phyloP scores from a whole-genome alignment of 2,113 vertebrate species.

The Labrus mixtus region DNA sequence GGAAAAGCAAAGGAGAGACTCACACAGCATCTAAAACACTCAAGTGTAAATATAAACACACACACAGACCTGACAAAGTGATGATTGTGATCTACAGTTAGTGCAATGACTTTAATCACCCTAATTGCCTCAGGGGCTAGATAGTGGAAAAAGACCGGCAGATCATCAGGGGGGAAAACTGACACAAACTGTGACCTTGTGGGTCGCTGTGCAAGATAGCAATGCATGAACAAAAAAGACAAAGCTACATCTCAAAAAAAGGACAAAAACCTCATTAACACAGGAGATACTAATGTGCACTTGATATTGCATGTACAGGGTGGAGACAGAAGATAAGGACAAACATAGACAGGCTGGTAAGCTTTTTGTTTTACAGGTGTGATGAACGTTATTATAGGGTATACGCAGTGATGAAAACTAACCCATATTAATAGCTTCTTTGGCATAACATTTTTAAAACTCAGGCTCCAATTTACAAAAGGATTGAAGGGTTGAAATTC shows the following conservation, averaged over 20 bases:
- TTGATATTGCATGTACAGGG: not conserved
- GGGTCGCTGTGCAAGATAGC: not conserved
- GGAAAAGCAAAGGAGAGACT: not conserved
- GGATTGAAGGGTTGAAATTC: not conserved
- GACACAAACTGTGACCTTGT: not conserved
- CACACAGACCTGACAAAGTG: conserved; percentile 32
- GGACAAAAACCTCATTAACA: not conserved
- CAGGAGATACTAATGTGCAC: not conserved
- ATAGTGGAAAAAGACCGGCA: conserved; percentile 6
- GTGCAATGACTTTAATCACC: conserved; percentile 20
- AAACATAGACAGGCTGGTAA: too few relatives aligned
- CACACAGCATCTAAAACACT: not conserved
- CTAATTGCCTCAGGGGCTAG: conserved; percentile 39
- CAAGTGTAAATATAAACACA: conserved; percentile 3
- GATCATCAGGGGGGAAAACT: conserved; percentile 1
- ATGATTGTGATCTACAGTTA: conserved; percentile 32
- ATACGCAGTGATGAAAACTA: not conserved
- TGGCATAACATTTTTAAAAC: not conserved
- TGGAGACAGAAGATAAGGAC: not conserved
- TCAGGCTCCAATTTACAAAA: too few relatives aligned
- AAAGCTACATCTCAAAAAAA: not conserved
- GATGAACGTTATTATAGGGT: not conserved
- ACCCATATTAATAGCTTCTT: not conserved
- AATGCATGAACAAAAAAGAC: not conserved
- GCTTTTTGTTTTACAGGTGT: not conserved